Evolutionary conservation across 2,888 invertebrate genomes (phyloP), one percentile per base, ranked within the genome.

Genomic region (Netelia fuscicornis): DNA sequence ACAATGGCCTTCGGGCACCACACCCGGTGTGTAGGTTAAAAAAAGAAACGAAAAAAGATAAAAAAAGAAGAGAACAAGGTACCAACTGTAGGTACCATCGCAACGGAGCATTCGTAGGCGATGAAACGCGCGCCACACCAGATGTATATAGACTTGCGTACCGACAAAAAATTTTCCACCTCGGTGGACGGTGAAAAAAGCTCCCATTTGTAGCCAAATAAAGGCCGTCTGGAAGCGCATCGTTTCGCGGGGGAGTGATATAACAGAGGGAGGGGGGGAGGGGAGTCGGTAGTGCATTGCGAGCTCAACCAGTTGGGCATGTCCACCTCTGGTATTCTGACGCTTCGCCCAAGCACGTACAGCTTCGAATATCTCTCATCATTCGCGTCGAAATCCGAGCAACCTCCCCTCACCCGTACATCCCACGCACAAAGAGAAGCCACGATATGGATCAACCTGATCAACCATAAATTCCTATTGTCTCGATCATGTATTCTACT

Each of bases 191-290:
- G 13, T 8, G 37, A 86, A 87, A 87, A 87, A 87, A 86, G 72
- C 37, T 42, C 79, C 87, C 87, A 88, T 91, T 90, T 90, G 86
- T 89, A 87, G 86, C 85, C 75, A 88, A 90, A 90, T 87, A 88
- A 89, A 88, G 88, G 82, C 78, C 74, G 67, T 75, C 30, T 65
- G 70, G 65, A 71, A 54, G 54, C 17, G 17, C 71, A 52, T 17
- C 54, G 20, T 48, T 68, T n/a, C 13, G 42, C 5, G 30, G 30
- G 30, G 3, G 30, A 30, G 6, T 30, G 20, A 54, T 75, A 75
- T 13, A 64, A 64, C 44, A n/a, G 23, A 20, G 23, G 6, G 17
- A 30, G 30, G 5, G 30, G 30, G 5, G 3, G 30, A 5, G 30
- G 5, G 3, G 30, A 0, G 30, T 0, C 5, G 5, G 30, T 30